Evolutionary conservation across 2,113 vertebrate species (phyloP).

Genomic region (Fregetta grallaria): DNA sequence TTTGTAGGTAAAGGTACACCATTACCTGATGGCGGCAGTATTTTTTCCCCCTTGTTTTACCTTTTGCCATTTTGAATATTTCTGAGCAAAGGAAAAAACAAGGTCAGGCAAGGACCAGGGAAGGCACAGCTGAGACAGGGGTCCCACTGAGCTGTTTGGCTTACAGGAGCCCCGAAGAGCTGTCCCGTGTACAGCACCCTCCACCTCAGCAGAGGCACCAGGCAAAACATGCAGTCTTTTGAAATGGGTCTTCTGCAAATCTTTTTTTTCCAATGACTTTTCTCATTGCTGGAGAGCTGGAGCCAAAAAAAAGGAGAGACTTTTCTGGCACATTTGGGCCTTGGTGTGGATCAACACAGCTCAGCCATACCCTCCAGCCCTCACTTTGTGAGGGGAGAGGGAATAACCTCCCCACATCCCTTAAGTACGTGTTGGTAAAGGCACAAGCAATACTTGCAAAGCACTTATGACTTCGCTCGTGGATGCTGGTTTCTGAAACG

Average conservation of each 20-base stretch:
- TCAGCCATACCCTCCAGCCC: neutral
- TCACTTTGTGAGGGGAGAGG: neutral
- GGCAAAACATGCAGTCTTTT: neutral
- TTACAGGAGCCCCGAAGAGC: neutral
- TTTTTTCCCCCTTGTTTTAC: neutral
- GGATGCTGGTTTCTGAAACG: neutral
- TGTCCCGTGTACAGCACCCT: neutral
- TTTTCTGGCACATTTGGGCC: neutral
- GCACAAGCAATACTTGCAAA: neutral
- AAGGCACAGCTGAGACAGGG: neutral
- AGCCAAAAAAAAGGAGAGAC: neutral
- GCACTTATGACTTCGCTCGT: neutral
- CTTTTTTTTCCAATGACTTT: neutral
- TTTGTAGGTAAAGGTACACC: neutral
- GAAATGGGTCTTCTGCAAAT: neutral
- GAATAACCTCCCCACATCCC: neutral
- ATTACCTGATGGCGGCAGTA: too few species aligned
- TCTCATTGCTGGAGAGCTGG: neutral
- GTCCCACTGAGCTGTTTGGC: rapidly evolving
- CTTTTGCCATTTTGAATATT: neutral
- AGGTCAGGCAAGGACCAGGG: neutral
- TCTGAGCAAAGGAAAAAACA: neutral
- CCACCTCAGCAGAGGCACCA: neutral
- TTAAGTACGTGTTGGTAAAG: neutral
- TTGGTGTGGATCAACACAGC: neutral